Conservation (phyloP, 2,888 invertebrate species). For the Dichetophora obliterata region DNA sequence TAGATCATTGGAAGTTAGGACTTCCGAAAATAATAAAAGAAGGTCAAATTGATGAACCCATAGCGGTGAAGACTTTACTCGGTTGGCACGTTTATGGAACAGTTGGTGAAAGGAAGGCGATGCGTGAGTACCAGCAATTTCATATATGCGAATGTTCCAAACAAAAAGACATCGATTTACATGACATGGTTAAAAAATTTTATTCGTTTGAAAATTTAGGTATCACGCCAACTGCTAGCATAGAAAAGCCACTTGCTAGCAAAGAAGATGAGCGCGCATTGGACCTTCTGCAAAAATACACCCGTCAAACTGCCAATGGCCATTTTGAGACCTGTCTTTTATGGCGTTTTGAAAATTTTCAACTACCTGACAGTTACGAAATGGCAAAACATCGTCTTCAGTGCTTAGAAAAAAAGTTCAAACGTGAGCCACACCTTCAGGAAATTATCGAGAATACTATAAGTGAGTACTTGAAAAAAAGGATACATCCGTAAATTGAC, state of each 20-base stretch:
- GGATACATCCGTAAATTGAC: slow-evolving; percentile 23
- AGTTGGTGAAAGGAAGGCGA: neutral
- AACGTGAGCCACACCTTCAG: neutral
- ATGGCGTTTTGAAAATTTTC: slow-evolving; percentile 20
- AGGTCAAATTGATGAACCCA: slow-evolving; percentile 31
- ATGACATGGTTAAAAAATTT: slow-evolving; percentile 33
- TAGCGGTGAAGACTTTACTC: slow-evolving; percentile 34
- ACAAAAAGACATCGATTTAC: neutral
- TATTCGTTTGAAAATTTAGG: slow-evolving; percentile 34
- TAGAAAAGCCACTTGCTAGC: too few species aligned
- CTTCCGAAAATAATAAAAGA: slow-evolving; percentile 27
- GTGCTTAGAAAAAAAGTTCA: slow-evolving; percentile 11
- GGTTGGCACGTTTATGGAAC: slow-evolving; percentile 41
- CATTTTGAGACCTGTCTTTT: slow-evolving; percentile 14
- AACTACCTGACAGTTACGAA: slow-evolving; percentile 23
- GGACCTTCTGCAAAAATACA: neutral
- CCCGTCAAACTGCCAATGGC: neutral
- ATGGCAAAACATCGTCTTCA: slow-evolving; percentile 19
- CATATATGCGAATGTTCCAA: slow-evolving; percentile 34
- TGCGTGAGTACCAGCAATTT: slow-evolving; percentile 33
- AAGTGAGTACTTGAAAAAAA: slow-evolving; percentile 18
- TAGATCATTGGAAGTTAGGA: slow-evolving; percentile 38
- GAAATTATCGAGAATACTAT: slow-evolving; percentile 3
- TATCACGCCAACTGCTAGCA: neutral
- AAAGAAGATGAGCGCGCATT: neutral